These are phyloP conservation scores for Stegodyphus mimosarum DNA, from an alignment of 1,140 invertebrate species.

Conservation along the genomic window DNA sequence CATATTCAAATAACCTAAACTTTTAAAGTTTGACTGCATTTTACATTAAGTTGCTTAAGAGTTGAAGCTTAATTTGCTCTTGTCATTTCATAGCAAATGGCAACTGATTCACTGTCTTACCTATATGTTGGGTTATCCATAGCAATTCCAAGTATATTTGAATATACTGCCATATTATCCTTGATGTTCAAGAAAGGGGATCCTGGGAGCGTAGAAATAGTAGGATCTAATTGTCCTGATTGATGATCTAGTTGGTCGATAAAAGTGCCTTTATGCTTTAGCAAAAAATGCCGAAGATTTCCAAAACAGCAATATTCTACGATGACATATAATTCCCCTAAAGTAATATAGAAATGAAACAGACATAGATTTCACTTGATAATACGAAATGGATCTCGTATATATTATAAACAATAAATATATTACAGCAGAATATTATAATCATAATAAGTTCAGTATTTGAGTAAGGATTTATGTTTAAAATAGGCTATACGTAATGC, in stretches of 20 bases:
- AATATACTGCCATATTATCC: constrained; percentile 32
- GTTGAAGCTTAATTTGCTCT: too few relatives aligned
- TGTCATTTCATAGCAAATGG: not conserved
- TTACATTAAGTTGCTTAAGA: too few relatives aligned
- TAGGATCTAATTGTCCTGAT: constrained; percentile 58
- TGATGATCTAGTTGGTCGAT: constrained; percentile 81
- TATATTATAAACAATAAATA: not conserved
- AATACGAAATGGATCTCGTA: not conserved
- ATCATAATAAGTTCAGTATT: not conserved
- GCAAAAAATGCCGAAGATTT: constrained; percentile 87
- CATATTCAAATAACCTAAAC: too few relatives aligned
- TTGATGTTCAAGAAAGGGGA: constrained; percentile 20
- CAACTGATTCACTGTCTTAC: not conserved
- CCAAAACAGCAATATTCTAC: constrained; percentile 94
- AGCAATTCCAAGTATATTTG: constrained; percentile 38
- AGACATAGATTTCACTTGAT: not conserved
- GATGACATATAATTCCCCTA: constrained; percentile 88
- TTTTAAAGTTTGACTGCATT: too few relatives aligned
- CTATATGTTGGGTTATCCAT: constrained; percentile 54
- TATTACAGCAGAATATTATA: not conserved
- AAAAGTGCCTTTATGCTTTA: constrained; percentile 80
- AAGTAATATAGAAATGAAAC: not conserved
- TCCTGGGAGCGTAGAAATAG: constrained; percentile 27
- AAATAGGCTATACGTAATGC: too few relatives aligned
- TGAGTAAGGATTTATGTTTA: too few relatives aligned